A percentile compares a stretch with the other conserved stretches of the same genome.
Evolutionary conservation across 2,113 vertebrate genomes (phyloP).

Genomic region (Tetraodon nigroviridis): DNA sequence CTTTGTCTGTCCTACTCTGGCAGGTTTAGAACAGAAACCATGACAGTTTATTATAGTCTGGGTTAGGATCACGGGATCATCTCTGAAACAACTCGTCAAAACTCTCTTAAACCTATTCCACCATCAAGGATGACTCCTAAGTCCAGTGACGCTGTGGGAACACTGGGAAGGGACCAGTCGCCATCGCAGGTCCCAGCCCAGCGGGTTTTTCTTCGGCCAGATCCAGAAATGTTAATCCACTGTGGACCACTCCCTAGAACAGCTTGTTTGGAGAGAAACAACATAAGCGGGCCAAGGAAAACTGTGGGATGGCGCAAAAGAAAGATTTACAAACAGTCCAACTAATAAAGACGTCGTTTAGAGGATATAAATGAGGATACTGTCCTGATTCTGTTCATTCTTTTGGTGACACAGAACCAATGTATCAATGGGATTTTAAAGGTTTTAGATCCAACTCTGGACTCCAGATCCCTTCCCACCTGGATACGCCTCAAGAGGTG

Average conservation of each 20-base stretch:
- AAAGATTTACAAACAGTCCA: too few species aligned
- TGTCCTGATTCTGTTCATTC: too few species aligned
- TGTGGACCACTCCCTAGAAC: neutral
- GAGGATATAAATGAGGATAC: neutral
- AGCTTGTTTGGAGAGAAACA: constrained; percentile 2
- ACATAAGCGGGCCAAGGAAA: neutral
- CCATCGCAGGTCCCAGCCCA: neutral
- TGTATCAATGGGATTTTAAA: too few species aligned
- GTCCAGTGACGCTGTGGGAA: neutral
- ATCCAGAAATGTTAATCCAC: constrained; percentile 9
- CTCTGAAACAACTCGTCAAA: neutral
- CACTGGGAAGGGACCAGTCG: neutral
- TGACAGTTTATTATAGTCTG: too few species aligned
- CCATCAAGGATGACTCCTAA: neutral
- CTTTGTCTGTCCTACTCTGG: too few species aligned
- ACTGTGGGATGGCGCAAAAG: neutral
- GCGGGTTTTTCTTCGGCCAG: constrained; percentile 2
- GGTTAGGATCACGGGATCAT: neutral
- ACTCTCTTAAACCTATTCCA: neutral
- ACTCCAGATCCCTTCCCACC: too few species aligned
- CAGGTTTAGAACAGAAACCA: too few species aligned
- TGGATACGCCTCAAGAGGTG: too few species aligned
- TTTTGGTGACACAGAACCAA: too few species aligned
- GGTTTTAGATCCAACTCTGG: too few species aligned
- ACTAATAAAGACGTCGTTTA: too few species aligned